Percentiles rank a stretch among this genome's conserved stretches.
Conservation (phyloP, 2,113 vertebrate species). For the Paralichthys olivaceus region DNA sequence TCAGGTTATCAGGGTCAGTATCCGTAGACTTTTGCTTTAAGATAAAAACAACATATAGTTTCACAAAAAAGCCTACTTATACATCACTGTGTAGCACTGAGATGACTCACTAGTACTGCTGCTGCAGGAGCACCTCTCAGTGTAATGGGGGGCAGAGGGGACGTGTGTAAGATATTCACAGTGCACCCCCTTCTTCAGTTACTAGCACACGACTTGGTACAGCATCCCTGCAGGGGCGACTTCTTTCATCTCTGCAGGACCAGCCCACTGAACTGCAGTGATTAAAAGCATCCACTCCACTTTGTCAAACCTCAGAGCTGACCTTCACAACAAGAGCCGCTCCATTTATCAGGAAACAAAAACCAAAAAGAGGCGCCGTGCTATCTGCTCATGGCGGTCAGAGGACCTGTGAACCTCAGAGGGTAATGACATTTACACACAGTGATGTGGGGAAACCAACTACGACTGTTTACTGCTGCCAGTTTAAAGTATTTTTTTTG, state of each 20-base stretch:
- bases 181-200: slow-evolving; percentile 27
- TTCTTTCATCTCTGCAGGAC: slow-evolving; percentile 59
- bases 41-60: too few species aligned
- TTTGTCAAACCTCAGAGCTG: slow-evolving; percentile 50
- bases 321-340: slow-evolving; percentile 40
- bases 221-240: slow-evolving; percentile 17
- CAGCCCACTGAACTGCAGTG: slow-evolving; percentile 29
- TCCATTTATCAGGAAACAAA: slow-evolving; percentile 47
- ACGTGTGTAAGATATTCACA: slow-evolving; percentile 33
- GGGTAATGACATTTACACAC: not conserved
- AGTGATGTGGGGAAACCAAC: too few species aligned
- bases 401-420: not conserved
- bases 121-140: not conserved
- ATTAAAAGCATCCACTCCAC: slow-evolving; percentile 59
- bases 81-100: too few species aligned
- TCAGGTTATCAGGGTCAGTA: too few species aligned
- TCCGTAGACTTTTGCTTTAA: too few species aligned
- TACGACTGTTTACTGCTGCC: not conserved
- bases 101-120: not conserved
- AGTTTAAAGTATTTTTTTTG: not conserved
- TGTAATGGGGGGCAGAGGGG: not conserved
- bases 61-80: too few species aligned
- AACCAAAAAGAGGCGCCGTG: not conserved
- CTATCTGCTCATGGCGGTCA: not conserved
- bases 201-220: slow-evolving; percentile 21